Percentiles rank a stretch among this genome's conserved stretches.
Conservation (phyloP, 1,140 invertebrate genomes). For the Bombus consobrinus region DNA sequence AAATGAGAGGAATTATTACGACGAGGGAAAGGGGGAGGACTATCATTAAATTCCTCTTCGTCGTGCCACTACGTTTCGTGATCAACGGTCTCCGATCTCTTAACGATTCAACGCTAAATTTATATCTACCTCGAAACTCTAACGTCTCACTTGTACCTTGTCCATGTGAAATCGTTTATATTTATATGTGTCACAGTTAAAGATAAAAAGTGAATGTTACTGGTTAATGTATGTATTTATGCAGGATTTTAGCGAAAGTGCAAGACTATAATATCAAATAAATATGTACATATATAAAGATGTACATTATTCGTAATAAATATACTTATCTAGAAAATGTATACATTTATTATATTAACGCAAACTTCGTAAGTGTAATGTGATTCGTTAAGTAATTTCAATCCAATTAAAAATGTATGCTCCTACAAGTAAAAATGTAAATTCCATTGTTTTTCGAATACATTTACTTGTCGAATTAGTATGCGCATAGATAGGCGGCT, state of each 20-base stretch:
- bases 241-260: too few relatives aligned
- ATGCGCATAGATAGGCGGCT: background rate
- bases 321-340: too few relatives aligned
- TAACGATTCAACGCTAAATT: background rate
- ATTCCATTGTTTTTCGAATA: background rate
- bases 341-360: too few relatives aligned
- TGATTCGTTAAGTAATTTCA: too few relatives aligned
- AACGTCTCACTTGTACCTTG: background rate
- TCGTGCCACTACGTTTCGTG: background rate
- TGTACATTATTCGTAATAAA: too few relatives aligned
- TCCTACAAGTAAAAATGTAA: background rate
- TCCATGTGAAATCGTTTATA: background rate
- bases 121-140: background rate
- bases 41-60: conserved; percentile 11
- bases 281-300: too few relatives aligned
- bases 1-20: conserved; percentile 30
- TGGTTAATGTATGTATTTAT: background rate
- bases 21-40: rapidly evolving
- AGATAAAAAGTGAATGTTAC: background rate
- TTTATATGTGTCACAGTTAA: background rate
- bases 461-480: background rate
- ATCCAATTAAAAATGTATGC: background rate
- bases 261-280: too few relatives aligned
- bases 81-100: background rate
- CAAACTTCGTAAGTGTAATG: too few relatives aligned